Evolutionary conservation across 2,113 vertebrate species (phyloP).

Genomic region (Calyptomena viridis): DNA sequence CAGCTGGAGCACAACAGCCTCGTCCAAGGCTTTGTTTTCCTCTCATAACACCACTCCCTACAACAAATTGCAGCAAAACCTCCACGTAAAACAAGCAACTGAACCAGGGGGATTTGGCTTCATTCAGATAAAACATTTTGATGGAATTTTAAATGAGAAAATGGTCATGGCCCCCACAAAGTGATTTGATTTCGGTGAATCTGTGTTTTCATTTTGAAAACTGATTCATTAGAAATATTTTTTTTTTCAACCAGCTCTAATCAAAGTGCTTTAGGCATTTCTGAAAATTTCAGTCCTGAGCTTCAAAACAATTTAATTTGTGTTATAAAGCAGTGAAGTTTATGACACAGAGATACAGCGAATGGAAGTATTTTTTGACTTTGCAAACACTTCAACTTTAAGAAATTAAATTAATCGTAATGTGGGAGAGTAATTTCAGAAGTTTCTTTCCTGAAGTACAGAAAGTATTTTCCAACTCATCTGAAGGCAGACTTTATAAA

Average conservation of each 20-base stretch:
- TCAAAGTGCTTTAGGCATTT: constrained; percentile 41
- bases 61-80: not conserved
- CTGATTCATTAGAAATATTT: constrained; percentile 23
- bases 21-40: not conserved
- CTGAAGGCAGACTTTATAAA: constrained; percentile 56
- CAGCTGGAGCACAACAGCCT: not conserved
- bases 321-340: not conserved
- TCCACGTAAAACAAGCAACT: accelerated
- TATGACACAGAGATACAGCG: constrained; percentile 9
- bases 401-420: constrained; percentile 66
- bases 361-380: constrained; percentile 23
- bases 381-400: constrained; percentile 56
- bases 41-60: accelerated
- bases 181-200: not conserved
- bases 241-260: constrained; percentile 15
- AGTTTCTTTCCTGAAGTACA: constrained; percentile 37
- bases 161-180: not conserved
- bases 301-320: constrained; percentile 43
- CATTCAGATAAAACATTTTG: not conserved
- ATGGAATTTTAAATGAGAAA: constrained; percentile 33
- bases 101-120: not conserved
- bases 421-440: constrained; percentile 65
- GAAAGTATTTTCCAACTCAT: constrained; percentile 51
- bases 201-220: constrained; percentile 4
- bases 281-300: not conserved